Percentiles rank a stretch among this genome's conserved stretches.
Evolutionary conservation across 1,140 invertebrate species (phyloP).

Genomic region (Scaptomyza montana): DNA sequence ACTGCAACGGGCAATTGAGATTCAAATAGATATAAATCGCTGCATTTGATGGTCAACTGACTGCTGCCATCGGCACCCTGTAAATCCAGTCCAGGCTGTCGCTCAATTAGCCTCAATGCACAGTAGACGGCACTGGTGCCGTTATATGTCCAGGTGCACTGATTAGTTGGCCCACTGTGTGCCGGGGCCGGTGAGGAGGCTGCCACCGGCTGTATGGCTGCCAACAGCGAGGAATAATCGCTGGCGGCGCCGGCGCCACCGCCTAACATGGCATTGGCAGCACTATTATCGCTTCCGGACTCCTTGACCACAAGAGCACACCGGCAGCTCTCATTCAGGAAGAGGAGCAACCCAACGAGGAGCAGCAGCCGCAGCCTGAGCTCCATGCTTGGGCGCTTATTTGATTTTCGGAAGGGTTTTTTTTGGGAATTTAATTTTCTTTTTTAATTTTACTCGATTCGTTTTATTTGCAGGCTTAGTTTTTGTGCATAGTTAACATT

Average conservation of each 20-base stretch:
- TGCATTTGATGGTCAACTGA: conserved; percentile 89
- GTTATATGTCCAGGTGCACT: conserved; percentile 87
- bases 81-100: conserved; percentile 86
- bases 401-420: not conserved
- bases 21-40: conserved; percentile 91
- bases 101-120: conserved; percentile 88
- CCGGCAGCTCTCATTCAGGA: conserved; percentile 14
- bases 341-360: conserved; percentile 31
- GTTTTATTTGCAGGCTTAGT: conserved; percentile 30
- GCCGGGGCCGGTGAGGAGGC: conserved; percentile 33
- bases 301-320: conserved; percentile 50
- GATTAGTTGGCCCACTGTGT: conserved; percentile 65
- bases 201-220: conserved; percentile 14
- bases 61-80: conserved; percentile 88
- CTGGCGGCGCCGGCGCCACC: conserved; percentile 55
- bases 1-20: conserved; percentile 89
- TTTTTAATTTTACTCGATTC: conserved; percentile 21
- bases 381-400: conserved; percentile 23
- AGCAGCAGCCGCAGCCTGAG: conserved; percentile 23
- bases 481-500: conserved; percentile 60
- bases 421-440: conserved; percentile 1
- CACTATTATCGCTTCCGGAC: conserved; percentile 30
- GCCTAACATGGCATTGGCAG: conserved; percentile 65
- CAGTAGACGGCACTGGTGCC: conserved; percentile 88
- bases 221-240: conserved; percentile 60